Conservation (phyloP, 1,140 invertebrate species). For the Zaprionus inermis region DNA sequence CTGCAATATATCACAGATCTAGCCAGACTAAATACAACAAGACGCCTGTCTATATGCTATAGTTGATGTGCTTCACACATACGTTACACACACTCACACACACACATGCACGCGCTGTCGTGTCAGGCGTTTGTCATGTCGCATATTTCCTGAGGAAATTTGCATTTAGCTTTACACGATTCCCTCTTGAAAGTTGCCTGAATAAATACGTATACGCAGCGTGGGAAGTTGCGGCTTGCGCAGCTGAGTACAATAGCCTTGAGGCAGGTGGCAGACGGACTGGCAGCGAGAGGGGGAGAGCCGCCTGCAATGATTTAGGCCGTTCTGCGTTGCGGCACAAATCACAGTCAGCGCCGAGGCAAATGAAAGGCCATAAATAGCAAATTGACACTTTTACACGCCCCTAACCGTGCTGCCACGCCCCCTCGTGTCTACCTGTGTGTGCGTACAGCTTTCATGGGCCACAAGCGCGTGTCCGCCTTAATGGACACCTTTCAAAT, state of each 20-base stretch:
- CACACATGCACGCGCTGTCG: constrained; percentile 29
- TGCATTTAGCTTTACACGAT: constrained; percentile 53
- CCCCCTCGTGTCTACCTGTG: constrained; percentile 20
- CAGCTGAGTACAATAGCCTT: background rate
- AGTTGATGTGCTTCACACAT: constrained; percentile 41
- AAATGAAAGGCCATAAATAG: constrained; percentile 67
- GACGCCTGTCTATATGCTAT: background rate
- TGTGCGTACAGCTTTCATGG: constrained; percentile 49
- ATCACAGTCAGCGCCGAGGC: constrained; percentile 57
- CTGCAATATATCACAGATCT: background rate
- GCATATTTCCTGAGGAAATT: constrained; percentile 69
- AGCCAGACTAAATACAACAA: background rate
- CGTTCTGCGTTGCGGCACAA: constrained; percentile 46
- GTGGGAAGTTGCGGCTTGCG: background rate
- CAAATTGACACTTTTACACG: constrained; percentile 78
- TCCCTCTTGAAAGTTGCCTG: constrained; percentile 32
- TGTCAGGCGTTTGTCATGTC: constrained; percentile 40
- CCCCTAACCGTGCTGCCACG: background rate
- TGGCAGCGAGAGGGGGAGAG: background rate
- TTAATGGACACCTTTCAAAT: constrained; percentile 82
- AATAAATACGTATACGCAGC: constrained; percentile 6
- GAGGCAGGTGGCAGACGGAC: background rate
- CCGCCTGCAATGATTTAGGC: background rate
- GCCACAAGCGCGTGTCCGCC: constrained; percentile 62
- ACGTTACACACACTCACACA: constrained; percentile 27